Percentiles rank a stretch among this genome's conserved stretches.
Conservation (phyloP, 2,797 vertebrate species). For the Leptatherina wallacei region DNA sequence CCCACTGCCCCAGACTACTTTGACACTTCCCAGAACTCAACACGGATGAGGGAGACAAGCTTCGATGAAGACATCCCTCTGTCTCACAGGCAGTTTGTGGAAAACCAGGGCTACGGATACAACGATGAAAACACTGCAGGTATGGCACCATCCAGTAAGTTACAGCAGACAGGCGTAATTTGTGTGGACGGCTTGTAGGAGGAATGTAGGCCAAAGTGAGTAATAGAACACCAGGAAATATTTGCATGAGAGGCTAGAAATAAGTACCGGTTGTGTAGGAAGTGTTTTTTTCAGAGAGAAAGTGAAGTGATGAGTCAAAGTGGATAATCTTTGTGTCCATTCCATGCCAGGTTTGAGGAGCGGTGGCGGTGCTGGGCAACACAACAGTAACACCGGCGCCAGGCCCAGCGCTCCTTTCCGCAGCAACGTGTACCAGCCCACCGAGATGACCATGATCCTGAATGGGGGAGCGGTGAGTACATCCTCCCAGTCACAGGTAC, state of each 20-base stretch:
- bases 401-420: slow-evolving; percentile 94
- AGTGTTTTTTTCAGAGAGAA: slow-evolving; percentile 28
- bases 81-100: slow-evolving; percentile 93
- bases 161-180: slow-evolving; percentile 23
- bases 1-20: slow-evolving; percentile 95
- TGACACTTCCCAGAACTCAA: slow-evolving; percentile 93
- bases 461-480: slow-evolving; percentile 98
- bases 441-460: slow-evolving; percentile 98
- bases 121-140: slow-evolving; percentile 92
- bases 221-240: slow-evolving; percentile 45
- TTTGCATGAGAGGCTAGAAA: slow-evolving; percentile 49
- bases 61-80: slow-evolving; percentile 96
- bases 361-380: slow-evolving; percentile 79
- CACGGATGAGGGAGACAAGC: slow-evolving; percentile 93
- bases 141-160: slow-evolving; percentile 58
- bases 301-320: slow-evolving; percentile 39
- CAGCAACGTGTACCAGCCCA: slow-evolving; percentile 98
- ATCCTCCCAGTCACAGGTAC: slow-evolving; percentile 76
- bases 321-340: slow-evolving; percentile 37
- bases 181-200: slow-evolving; percentile 29
- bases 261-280: slow-evolving; percentile 32
- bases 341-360: slow-evolving; percentile 85
- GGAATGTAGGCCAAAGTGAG: slow-evolving; percentile 60
- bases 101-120: slow-evolving; percentile 95
- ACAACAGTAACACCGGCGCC: slow-evolving; percentile 88